A percentile compares a stretch with the other conserved stretches of the same genome.
phyloP scores from a whole-genome alignment of 2,888 invertebrate genomes.

The Timema podura region DNA sequence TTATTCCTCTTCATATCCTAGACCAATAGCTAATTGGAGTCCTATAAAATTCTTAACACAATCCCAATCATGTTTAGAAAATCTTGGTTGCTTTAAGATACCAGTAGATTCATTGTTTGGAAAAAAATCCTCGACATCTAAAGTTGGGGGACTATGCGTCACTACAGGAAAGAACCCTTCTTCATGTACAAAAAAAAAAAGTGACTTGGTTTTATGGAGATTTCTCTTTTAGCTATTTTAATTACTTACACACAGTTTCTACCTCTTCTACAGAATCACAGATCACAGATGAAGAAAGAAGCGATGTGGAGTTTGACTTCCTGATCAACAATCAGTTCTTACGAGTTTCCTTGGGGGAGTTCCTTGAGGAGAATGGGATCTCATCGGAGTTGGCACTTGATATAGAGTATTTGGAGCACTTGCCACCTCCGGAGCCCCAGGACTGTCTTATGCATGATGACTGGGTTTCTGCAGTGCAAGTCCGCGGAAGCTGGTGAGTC shows the following conservation, averaged over 20 bases:
- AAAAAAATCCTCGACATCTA: neutral
- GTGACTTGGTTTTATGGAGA: too few relatives aligned
- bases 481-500: slow-evolving; percentile 61
- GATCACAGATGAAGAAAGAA: slow-evolving; percentile 35
- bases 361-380: slow-evolving; percentile 68
- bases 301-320: slow-evolving; percentile 76
- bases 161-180: too few relatives aligned
- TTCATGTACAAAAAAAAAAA: too few relatives aligned
- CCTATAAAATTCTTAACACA: too few relatives aligned
- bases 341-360: slow-evolving; percentile 64
- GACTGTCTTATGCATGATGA: slow-evolving; percentile 93
- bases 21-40: too few relatives aligned
- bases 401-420: slow-evolving; percentile 86
- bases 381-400: slow-evolving; percentile 82
- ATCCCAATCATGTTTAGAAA: too few relatives aligned
- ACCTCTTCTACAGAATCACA: neutral
- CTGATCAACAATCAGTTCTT: slow-evolving; percentile 80
- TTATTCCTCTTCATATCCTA: too few relatives aligned
- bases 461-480: slow-evolving; percentile 90
- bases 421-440: slow-evolving; percentile 87
- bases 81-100: too few relatives aligned
- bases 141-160: neutral
- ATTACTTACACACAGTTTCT: too few relatives aligned
- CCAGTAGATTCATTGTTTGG: neutral
- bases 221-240: too few relatives aligned